Evolutionary conservation across 2,113 vertebrate genomes (phyloP).

Genomic region (Puma concolor): DNA sequence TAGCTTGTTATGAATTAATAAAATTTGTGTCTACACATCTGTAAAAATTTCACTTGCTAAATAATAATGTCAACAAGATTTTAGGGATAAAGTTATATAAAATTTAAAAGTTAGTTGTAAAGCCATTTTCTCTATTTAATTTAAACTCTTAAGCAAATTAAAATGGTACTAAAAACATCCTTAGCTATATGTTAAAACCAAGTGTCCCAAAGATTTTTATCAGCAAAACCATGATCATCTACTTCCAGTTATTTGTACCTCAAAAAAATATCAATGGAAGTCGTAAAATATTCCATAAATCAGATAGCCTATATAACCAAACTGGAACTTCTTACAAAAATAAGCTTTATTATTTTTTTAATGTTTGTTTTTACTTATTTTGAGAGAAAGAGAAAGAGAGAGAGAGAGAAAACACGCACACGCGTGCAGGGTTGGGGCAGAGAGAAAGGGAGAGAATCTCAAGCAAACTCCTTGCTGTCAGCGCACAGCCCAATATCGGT

Average conservation of each 20-base stretch:
- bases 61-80: neutral
- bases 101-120: neutral
- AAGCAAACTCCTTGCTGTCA: too few species aligned
- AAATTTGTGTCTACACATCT: neutral
- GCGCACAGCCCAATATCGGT: too few species aligned
- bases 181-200: neutral
- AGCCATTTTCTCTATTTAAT: neutral
- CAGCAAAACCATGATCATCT: neutral
- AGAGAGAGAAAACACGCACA: too few species aligned
- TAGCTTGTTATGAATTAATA: constrained; percentile 19
- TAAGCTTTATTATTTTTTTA: too few species aligned
- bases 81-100: constrained; percentile 19
- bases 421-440: too few species aligned
- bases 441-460: too few species aligned
- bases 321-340: neutral
- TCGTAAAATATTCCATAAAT: constrained; percentile 15
- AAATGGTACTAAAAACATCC: neutral
- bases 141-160: neutral
- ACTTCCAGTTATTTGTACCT: neutral
- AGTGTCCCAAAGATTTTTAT: neutral
- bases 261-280: neutral
- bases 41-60: neutral
- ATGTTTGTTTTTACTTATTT: too few species aligned
- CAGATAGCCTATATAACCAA: neutral
- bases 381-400: too few species aligned